These are phyloP conservation scores for Poecilia velifera DNA, from an alignment of 2,797 vertebrate genomes.

Conservation along the genomic window DNA sequence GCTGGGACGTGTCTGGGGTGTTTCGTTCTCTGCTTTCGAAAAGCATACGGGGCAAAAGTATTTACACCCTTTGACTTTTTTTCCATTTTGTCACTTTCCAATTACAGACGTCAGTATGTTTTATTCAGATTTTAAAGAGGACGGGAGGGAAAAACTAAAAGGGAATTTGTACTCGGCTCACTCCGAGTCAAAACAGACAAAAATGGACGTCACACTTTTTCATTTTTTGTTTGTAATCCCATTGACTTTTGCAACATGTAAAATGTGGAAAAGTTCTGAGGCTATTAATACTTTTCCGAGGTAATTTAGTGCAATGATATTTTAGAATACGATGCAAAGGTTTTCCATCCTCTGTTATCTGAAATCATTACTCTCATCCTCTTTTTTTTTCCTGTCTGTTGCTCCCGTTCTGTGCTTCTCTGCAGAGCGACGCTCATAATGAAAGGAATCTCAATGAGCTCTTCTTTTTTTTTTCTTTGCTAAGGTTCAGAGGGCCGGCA, in stretches of 20 bases:
- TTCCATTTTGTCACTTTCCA: neutral
- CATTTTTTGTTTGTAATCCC: neutral
- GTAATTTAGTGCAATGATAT: constrained; percentile 36
- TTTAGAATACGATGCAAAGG: constrained; percentile 40
- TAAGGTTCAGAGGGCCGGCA: constrained; percentile 69
- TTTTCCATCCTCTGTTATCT: constrained; percentile 53
- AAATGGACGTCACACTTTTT: neutral
- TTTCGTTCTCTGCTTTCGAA: constrained; percentile 2
- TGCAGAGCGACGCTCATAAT: constrained; percentile 56
- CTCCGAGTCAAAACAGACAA: neutral
- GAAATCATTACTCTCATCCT: constrained; percentile 58
- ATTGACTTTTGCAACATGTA: neutral
- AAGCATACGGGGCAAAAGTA: neutral
- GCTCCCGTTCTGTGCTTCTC: constrained; percentile 44
- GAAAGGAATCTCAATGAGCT: constrained; percentile 79
- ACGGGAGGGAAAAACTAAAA: too few relatives aligned
- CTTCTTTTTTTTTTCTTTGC: constrained; percentile 48
- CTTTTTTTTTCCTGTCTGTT: constrained; percentile 32
- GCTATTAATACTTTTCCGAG: neutral
- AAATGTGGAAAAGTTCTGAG: neutral
- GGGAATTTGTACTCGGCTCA: neutral
- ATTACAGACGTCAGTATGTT: neutral
- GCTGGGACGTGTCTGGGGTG: neutral
- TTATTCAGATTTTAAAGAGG: neutral
- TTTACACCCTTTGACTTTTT: neutral